Evolutionary conservation across 2,888 invertebrate genomes (phyloP).

Genomic region (Minunthozetes semirufus): DNA sequence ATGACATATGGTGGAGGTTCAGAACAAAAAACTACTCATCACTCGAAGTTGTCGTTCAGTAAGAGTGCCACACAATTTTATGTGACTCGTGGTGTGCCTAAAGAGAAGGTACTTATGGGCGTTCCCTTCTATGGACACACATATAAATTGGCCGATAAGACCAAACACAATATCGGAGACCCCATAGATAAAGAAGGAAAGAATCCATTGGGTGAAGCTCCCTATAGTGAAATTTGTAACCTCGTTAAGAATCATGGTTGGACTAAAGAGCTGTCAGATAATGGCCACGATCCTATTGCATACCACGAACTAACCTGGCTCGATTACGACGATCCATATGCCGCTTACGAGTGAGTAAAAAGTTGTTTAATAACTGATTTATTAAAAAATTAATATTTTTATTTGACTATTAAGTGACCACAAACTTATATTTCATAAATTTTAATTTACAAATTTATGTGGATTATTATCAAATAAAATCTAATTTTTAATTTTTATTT

Average conservation of each 20-base stretch:
- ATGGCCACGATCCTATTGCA: constrained; percentile 1
- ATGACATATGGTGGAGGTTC: not conserved
- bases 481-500: no score
- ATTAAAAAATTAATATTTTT: no score
- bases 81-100: constrained; percentile 42
- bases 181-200: constrained; percentile 17
- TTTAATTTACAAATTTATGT: no score
- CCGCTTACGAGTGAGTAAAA: not conserved
- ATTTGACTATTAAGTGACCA: no score
- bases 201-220: not conserved
- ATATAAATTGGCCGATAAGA: constrained; percentile 42
- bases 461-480: no score
- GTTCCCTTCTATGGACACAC: constrained; percentile 45
- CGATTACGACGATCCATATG: constrained; percentile 22
- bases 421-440: no score
- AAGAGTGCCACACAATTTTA: not conserved
- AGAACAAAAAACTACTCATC: not conserved
- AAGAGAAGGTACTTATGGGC: constrained; percentile 44
- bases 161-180: constrained; percentile 38
- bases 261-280: constrained; percentile 2
- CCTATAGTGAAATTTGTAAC: not conserved
- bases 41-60: not conserved
- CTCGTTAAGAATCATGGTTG: not conserved
- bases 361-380: no score
- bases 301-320: constrained; percentile 7